A percentile compares a stretch with the other conserved stretches of the same genome.
These are phyloP conservation scores for Piezodorus guildinii DNA, from an alignment of 1,140 invertebrate species.

Conservation along the genomic window DNA sequence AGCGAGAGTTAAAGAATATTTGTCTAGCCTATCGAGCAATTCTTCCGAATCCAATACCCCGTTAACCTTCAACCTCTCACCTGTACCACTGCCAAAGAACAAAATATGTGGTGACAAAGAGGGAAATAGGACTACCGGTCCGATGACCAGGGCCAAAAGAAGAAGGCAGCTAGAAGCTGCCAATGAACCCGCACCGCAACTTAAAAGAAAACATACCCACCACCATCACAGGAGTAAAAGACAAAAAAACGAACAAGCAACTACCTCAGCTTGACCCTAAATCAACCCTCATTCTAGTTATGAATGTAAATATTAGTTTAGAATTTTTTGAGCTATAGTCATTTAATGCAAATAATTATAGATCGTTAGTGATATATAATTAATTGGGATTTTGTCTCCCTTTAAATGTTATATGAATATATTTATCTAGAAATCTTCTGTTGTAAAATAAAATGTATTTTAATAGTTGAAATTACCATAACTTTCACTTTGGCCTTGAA, in stretches of 20 bases:
- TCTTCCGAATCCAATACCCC: constrained; percentile 32
- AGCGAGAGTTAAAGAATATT: constrained; percentile 41
- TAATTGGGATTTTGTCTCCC: not conserved
- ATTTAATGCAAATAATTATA: constrained; percentile 1
- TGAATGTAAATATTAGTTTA: constrained; percentile 2
- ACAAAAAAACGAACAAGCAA: constrained; percentile 13
- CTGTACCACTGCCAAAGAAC: constrained; percentile 10
- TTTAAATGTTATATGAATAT: too few relatives aligned
- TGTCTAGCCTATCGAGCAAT: constrained; percentile 38
- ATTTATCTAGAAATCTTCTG: too few relatives aligned
- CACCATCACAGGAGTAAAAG: constrained; percentile 17
- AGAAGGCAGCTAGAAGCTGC: constrained; percentile 23
- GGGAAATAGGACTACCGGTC: constrained; percentile 18
- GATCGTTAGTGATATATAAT: constrained; percentile 4
- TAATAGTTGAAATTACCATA: constrained; percentile 8
- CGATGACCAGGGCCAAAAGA: constrained; percentile 28
- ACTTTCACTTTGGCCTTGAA: constrained; percentile 4
- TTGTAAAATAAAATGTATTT: not conserved
- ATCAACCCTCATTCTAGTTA: not conserved
- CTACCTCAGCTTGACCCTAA: constrained; percentile 6
- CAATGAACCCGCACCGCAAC: constrained; percentile 11
- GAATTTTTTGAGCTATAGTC: constrained; percentile 9
- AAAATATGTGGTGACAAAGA: not conserved
- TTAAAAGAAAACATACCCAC: constrained; percentile 21
- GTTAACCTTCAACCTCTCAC: not conserved